phyloP scores from a whole-genome alignment of 1,140 invertebrate genomes.

The Leptinotarsa texana region DNA sequence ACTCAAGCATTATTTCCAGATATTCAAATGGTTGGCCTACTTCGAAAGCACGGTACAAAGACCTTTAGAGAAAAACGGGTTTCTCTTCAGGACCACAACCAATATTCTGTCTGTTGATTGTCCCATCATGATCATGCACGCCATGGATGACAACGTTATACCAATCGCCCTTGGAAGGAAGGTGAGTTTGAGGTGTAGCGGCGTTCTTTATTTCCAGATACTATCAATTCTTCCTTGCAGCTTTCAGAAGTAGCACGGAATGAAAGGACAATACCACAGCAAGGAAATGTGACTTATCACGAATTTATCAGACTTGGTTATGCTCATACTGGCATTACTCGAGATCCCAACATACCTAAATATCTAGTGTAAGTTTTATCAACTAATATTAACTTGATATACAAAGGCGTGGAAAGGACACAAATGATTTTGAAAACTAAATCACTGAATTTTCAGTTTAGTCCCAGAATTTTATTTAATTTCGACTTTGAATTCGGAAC shows the following conservation, averaged over 20 bases:
- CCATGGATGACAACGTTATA: constrained; percentile 82
- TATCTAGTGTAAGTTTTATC: constrained; percentile 35
- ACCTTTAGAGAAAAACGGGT: constrained; percentile 66
- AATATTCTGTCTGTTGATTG: constrained; percentile 69
- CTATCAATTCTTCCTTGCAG: background rate
- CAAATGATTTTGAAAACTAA: too few relatives aligned
- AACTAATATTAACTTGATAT: background rate
- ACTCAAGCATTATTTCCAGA: constrained; percentile 42
- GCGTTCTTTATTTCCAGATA: too few relatives aligned
- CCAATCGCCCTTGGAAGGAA: constrained; percentile 75
- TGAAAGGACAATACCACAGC: constrained; percentile 13
- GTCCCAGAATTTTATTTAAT: too few relatives aligned
- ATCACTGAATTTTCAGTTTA: too few relatives aligned
- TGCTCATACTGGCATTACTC: constrained; percentile 37
- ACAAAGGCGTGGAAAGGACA: background rate
- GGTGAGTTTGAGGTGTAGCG: constrained; percentile 52
- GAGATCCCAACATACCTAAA: constrained; percentile 31
- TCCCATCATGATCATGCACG: constrained; percentile 84
- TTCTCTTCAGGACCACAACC: constrained; percentile 71
- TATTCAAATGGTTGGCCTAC: constrained; percentile 64
- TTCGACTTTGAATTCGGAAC: too few relatives aligned
- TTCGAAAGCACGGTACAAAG: constrained; percentile 72
- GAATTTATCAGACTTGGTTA: constrained; percentile 38
- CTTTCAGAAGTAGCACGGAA: background rate
- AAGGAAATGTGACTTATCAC: constrained; percentile 42